Evolutionary conservation across 35 echinoderm and acorn worm species (phyloP).

Genomic region (Diadema setosum): DNA sequence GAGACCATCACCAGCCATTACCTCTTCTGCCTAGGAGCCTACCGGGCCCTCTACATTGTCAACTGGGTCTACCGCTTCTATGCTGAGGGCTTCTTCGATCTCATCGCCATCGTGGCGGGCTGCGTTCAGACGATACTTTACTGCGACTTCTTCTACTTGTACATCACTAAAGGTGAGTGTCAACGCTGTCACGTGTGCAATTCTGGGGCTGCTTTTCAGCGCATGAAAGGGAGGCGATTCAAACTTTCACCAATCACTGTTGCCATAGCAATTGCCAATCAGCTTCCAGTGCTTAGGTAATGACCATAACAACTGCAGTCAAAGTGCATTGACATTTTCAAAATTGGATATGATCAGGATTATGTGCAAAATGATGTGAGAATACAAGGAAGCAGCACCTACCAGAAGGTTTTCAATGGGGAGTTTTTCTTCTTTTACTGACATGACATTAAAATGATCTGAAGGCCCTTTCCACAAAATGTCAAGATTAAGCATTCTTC

Average conservation of each 20-base stretch:
- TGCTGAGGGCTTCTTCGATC: constrained; percentile 98
- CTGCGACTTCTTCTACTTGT: constrained; percentile 99
- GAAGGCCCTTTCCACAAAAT: neutral
- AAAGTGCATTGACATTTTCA: neutral
- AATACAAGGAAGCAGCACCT: too few relatives aligned
- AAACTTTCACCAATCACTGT: neutral
- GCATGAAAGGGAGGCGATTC: neutral
- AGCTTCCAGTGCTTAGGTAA: neutral
- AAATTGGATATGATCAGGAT: too few relatives aligned
- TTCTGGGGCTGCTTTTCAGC: neutral
- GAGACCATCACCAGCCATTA: constrained; percentile 99
- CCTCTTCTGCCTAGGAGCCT: constrained; percentile 88
- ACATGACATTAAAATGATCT: too few relatives aligned
- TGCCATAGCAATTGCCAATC: neutral
- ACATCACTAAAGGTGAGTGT: constrained; percentile 97
- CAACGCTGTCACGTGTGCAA: neutral
- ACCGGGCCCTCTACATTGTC: constrained; percentile 97
- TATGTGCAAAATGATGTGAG: too few relatives aligned
- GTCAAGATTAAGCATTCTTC: too few relatives aligned
- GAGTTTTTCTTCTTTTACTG: too few relatives aligned
- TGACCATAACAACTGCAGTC: neutral
- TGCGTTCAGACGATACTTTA: constrained; percentile 98
- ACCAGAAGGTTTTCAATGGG: too few relatives aligned
- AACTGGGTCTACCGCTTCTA: constrained; percentile 99
- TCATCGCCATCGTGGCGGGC: constrained; percentile 96